Evolutionary conservation across 2,797 vertebrate genomes (phyloP), one percentile per base, ranked within the genome.

Genomic region (Pteropus rufus): DNA sequence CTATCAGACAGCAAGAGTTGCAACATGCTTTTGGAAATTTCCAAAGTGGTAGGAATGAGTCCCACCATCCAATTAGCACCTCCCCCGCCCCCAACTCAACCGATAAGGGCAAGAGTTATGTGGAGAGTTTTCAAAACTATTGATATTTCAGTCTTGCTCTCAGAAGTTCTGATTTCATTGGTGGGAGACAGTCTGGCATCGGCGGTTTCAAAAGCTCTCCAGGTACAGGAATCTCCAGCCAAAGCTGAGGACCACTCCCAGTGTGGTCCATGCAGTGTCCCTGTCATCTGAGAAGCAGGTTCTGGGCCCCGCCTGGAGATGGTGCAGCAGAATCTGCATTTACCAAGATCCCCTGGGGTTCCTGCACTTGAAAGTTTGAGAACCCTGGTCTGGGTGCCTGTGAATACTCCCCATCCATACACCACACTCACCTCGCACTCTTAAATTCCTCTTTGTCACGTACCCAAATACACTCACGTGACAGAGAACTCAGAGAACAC

Each of bases 221-320:
- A n/a, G 52, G 79, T 18, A 52, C 5, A 12, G 77, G 18, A 73
- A 8, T 54, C 34, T n/a, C 4, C 44, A 77, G 41, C 16, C 19
- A 6, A 41, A 1, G 31, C 0, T 46, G 56, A 46, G 81, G 70
- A 8, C 1, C 7, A 3, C 2, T n/a, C 49, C 5, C 2, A 5
- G n/a, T 1, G 5, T 4, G 7, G 65, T 15, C 39, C 12, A 10
- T 2, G 18, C 15, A 46, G 54, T 15, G 10, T 19, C 29, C 2
- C 3, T 36, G 6, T 9, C 31, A 7, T 0, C 23, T 5, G 9
- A 86, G 62, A 65, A 46, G 24, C 29, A 7, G 54, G 21, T 10
- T 41, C 70, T 83, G 18, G 0, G 26, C 12, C 58, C 14, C 0
- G 3, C 44, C 41, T 10, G 12, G 39, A 73, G 29, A 7, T 14